Conservation (phyloP, 2,797 vertebrate species). For the Luscinia megarhynchos region DNA sequence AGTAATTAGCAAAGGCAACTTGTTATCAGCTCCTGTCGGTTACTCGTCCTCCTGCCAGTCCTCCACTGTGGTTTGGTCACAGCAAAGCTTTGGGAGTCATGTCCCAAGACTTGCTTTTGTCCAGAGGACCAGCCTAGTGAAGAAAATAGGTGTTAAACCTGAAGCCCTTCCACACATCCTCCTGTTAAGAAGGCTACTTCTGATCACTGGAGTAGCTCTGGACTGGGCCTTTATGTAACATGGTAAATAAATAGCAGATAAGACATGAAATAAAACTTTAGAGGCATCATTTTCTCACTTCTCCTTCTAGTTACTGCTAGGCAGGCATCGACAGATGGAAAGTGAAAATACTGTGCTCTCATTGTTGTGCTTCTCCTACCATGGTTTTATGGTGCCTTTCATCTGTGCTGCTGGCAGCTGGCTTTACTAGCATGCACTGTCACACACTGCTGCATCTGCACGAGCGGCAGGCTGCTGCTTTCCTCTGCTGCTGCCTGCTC, state of each 20-base stretch:
- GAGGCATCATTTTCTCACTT: conserved; percentile 14
- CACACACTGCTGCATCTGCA: neutral
- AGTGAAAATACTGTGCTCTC: neutral
- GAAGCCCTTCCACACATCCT: neutral
- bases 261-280: neutral
- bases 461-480: neutral
- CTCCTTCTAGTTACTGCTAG: neutral
- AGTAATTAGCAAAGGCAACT: conserved; percentile 73
- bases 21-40: conserved; percentile 48
- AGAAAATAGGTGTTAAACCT: neutral
- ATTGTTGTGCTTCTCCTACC: neutral
- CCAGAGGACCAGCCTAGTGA: neutral
- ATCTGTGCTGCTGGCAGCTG: neutral
- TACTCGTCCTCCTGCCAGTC: neutral
- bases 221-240: neutral
- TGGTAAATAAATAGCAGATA: neutral
- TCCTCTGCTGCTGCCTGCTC: neutral
- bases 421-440: neutral
- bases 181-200: neutral
- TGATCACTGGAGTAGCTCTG: neutral
- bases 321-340: neutral
- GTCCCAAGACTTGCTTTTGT: neutral
- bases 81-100: neutral
- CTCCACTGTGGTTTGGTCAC: neutral
- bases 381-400: neutral